Evolutionary conservation across 2,888 invertebrate genomes (phyloP).

Genomic region (Eledone cirrhosa): DNA sequence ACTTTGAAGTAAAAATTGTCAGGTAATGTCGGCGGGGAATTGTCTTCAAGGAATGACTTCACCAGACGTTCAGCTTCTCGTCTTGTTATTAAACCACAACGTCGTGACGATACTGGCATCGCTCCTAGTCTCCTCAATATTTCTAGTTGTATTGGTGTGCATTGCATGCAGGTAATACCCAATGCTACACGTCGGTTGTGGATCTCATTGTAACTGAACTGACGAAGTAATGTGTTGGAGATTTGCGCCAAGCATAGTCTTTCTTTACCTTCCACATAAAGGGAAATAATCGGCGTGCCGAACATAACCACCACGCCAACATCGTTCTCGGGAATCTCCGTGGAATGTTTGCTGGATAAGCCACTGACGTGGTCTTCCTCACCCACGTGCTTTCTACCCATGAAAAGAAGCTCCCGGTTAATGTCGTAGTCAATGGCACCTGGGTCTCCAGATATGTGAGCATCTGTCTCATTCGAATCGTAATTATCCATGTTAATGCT

Average conservation of each 20-base stretch:
- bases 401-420: slow-evolving; percentile 7
- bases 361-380: neutral
- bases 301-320: slow-evolving; percentile 85
- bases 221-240: slow-evolving; percentile 91
- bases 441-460: neutral
- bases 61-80: slow-evolving; percentile 90
- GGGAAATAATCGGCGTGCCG: slow-evolving; percentile 92
- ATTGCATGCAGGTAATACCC: slow-evolving; percentile 87
- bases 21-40: slow-evolving; percentile 74
- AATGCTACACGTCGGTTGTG: slow-evolving; percentile 89
- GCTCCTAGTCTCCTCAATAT: slow-evolving; percentile 85
- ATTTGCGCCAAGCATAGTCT: slow-evolving; percentile 95
- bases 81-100: slow-evolving; percentile 88
- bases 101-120: slow-evolving; percentile 66
- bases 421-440: slow-evolving; percentile 14
- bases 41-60: slow-evolving; percentile 88
- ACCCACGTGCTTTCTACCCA: neutral
- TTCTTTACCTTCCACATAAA: slow-evolving; percentile 90
- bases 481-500: neutral
- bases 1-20: slow-evolving; percentile 95
- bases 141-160: slow-evolving; percentile 95
- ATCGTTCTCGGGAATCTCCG: slow-evolving; percentile 43
- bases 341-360: neutral
- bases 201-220: slow-evolving; percentile 97
- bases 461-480: neutral